A percentile compares a stretch with the other conserved stretches of the same genome.
phyloP scores from a whole-genome alignment of 2,113 vertebrate species.

The Urocynchramus pylzowi region DNA sequence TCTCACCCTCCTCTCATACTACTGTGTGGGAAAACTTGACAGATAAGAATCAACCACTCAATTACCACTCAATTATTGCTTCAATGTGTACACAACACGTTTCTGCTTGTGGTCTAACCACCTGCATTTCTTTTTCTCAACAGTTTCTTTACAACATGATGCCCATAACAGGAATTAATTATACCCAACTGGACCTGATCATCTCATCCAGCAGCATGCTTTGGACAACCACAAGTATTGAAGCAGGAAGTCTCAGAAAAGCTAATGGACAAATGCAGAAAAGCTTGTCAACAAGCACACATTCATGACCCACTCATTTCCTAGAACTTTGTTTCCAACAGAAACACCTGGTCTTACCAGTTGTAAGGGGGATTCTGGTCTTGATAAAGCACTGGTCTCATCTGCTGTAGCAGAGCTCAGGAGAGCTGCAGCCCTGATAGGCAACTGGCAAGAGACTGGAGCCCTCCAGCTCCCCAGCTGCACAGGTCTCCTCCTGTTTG shows the following conservation, averaged over 20 bases:
- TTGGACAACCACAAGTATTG: not conserved
- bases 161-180: not conserved
- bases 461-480: not conserved
- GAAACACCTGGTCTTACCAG: not conserved
- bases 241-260: not conserved
- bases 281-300: not conserved
- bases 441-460: not conserved
- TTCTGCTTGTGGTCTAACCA: conserved; percentile 2
- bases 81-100: not conserved
- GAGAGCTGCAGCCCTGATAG: not conserved
- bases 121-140: not conserved
- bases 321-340: not conserved
- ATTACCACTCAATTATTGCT: conserved; percentile 32
- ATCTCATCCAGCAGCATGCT: not conserved
- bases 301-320: not conserved
- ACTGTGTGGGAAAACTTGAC: conserved; percentile 28
- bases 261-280: not conserved
- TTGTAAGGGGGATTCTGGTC: not conserved
- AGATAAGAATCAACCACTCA: conserved; percentile 43
- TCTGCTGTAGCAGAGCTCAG: not conserved
- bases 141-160: not conserved
- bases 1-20: not conserved
- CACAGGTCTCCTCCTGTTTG: not conserved
- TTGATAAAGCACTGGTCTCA: not conserved
- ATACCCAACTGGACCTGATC: not conserved